A percentile compares a stretch with the other conserved stretches of the same genome.
phyloP scores from a whole-genome alignment of 1,140 invertebrate species.

The Listronotus bonariensis region DNA sequence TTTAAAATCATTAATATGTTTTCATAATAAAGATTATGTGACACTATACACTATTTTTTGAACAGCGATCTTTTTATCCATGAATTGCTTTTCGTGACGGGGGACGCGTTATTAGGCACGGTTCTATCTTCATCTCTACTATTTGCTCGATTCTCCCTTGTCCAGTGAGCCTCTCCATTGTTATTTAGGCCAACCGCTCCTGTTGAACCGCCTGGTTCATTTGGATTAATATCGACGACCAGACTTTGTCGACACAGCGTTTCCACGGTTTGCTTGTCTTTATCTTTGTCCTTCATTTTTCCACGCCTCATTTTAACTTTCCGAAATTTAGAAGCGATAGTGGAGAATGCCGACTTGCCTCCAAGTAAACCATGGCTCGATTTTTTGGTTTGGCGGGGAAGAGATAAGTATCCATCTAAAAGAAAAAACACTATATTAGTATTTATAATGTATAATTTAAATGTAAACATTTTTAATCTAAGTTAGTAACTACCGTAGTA shows the following conservation, averaged over 20 bases:
- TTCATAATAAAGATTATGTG: too few species aligned
- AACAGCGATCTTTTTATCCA: slow-evolving; percentile 32
- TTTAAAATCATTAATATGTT: too few species aligned
- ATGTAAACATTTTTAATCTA: too few species aligned
- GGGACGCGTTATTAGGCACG: background rate
- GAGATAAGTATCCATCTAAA: slow-evolving; percentile 53
- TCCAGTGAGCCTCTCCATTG: background rate
- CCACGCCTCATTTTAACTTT: slow-evolving; percentile 59
- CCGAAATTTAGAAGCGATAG: slow-evolving; percentile 67
- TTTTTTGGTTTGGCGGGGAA: slow-evolving; percentile 49
- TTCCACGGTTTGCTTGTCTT: slow-evolving; percentile 62
- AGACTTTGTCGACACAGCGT: slow-evolving; percentile 70
- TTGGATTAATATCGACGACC: slow-evolving; percentile 60
- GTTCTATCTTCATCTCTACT: background rate
- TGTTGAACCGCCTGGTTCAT: background rate
- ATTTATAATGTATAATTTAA: too few species aligned
- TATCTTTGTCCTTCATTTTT: slow-evolving; percentile 53
- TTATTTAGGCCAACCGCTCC: too few species aligned
- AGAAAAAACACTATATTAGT: slow-evolving; percentile 17
- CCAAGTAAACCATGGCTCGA: slow-evolving; percentile 51
- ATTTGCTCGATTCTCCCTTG: background rate
- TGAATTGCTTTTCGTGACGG: slow-evolving; percentile 15
- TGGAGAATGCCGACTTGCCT: slow-evolving; percentile 63
- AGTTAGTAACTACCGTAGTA: background rate
- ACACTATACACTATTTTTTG: slow-evolving; percentile 10